Base-by-base conservation (phyloP, 2,888 invertebrate genomes). In the Trichopoda pennipes region DNA sequence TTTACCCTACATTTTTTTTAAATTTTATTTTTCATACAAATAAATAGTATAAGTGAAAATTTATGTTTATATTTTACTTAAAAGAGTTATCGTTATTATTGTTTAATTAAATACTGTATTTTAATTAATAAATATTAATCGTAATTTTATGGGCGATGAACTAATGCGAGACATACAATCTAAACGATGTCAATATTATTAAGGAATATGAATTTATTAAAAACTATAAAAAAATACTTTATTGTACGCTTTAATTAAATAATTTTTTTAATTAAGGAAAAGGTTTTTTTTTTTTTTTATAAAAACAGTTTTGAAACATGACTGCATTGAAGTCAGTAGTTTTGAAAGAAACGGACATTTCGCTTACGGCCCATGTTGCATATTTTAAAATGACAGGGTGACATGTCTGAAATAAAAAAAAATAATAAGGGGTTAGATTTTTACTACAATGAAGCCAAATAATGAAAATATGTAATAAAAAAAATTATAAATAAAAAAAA, bases 291-390 rank as follows among this genome's bases (percentile, higher is more conserved):
- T 55, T 47, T 12, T 16, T n/a, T 58, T 23, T 16, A 12, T 21
- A 49, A 16, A 49, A 38, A 1, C 21, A 35, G 49, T 49, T 32
- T 16, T 16, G 49, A 47, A 60, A 56, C 12, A 3, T n/a, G 28
- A 9, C 51, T 1, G 14, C 8, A 38, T 16, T 17, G 12, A n/a
- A 58, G 61, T 83, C 58, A 80, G 42, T 61, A 58, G 53, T 72
- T 73, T 49, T 42, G 60, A 28, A 85, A 75, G 28, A 72, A 73
- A 35, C 79, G 83, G 58, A 90, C 88, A 81, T 90, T 91, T 86
- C 94, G 91, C 88, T 94, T 94, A 73, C 93, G 92, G 16, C 94
- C 94, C 93, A 94, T 94, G 88, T 94, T 94, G 91, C 94, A 94
- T 82, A 94, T 93, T 91, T 94, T 94, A 90, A 94, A 94, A 86